phyloP scores from a whole-genome alignment of 2,888 invertebrate genomes.

The Scaptomyza parva region DNA sequence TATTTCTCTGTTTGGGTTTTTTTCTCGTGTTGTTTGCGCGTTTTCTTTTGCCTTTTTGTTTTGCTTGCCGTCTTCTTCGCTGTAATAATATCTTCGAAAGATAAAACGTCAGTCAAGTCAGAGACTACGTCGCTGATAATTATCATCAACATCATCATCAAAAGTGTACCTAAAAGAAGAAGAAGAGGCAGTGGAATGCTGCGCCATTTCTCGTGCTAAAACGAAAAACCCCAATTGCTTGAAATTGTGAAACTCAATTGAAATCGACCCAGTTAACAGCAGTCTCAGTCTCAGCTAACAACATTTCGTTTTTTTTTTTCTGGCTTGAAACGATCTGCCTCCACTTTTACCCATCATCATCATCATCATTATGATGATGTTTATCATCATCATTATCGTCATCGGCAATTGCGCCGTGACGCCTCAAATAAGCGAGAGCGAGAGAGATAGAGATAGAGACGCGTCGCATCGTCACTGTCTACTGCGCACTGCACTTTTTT shows the following conservation, averaged over 20 bases:
- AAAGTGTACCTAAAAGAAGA: slow-evolving; percentile 17
- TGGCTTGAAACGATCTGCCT: slow-evolving; percentile 48
- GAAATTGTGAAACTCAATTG: slow-evolving; percentile 67
- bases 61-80: slow-evolving; percentile 67
- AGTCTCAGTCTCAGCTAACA: slow-evolving; percentile 24
- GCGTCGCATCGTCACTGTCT: slow-evolving; percentile 55
- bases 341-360: slow-evolving; percentile 34
- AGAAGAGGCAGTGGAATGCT: slow-evolving; percentile 32
- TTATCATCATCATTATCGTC: slow-evolving; percentile 9
- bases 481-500: slow-evolving; percentile 76
- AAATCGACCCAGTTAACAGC: slow-evolving; percentile 63
- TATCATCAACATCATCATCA: slow-evolving; percentile 28
- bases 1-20: slow-evolving; percentile 50
- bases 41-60: slow-evolving; percentile 65
- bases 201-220: slow-evolving; percentile 53
- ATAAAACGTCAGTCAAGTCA: slow-evolving; percentile 47
- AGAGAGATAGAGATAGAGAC: slow-evolving; percentile 2
- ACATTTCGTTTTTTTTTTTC: slow-evolving; percentile 13
- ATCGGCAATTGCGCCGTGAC: slow-evolving; percentile 40
- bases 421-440: slow-evolving; percentile 5
- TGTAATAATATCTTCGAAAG: slow-evolving; percentile 60
- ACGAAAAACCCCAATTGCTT: slow-evolving; percentile 40
- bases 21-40: too few species aligned
- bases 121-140: slow-evolving; percentile 31
- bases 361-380: not conserved